Base-by-base conservation (phyloP, 1,140 invertebrate genomes). In the Papilio dardanus region DNA sequence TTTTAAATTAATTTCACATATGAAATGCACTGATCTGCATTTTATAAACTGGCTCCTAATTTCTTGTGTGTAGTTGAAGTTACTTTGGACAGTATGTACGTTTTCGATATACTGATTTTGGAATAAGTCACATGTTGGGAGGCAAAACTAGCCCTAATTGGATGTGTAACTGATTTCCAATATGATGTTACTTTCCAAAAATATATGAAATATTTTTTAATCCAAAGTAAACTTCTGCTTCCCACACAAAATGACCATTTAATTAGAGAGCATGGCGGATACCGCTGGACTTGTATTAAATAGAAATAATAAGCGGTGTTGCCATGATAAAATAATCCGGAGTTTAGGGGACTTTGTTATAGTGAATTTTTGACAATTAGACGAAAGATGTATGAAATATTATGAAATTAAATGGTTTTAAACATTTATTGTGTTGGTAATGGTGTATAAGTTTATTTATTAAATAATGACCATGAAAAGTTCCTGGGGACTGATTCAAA, bases 251-350 rank as follows among this genome's bases (percentile, higher is more conserved):
- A 71, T 42, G 16, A 8, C n/a, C n/a, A 6, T n/a, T 7, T 71
- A 68, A 68, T 19, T 28, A 42, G 3, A 10, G 12, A 66, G 46
- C 35, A 65, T 74, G 71, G 74, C 33, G 12, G 12, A 40, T 42
- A 35, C 62, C 65, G 65, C 74, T 69, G 54, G 73, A 78, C 66
- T 68, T 86, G 84, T 87, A 84, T 80, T 78, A 87, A 86, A 87
- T 79, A 84, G 81, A 8, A 71, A 37, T 81, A 85, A 83, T 77
- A 79, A 68, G 65, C 76, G 40, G 71, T 67, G 71, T 76, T 74
- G 71, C 77, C 75, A 73, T 73, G 37, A 62, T 42, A 76, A 50
- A 87, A 86, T 87, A 86, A 87, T 88, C 83, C 85, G 84, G 86
- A 86, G 85, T 88, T 88, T 81, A 67, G 81, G 82, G 73, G 83